A percentile compares a stretch with the other conserved stretches of the same genome.
These are phyloP conservation scores for Nomada fabriciana DNA, from an alignment of 2,888 invertebrate species.

Conservation along the genomic window DNA sequence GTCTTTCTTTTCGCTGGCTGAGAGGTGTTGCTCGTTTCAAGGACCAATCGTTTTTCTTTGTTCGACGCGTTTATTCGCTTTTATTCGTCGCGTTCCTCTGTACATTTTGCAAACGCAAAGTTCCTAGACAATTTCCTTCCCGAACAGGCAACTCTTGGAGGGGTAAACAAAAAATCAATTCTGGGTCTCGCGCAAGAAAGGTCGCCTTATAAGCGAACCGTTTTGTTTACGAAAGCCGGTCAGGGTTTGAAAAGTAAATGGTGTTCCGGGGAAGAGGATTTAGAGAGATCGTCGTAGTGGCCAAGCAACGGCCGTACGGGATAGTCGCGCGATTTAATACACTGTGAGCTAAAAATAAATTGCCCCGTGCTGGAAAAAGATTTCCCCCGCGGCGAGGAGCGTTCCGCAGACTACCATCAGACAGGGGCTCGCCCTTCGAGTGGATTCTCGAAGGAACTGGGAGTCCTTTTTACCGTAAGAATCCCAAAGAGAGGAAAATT, in stretches of 20 bases:
- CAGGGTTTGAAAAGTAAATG: background rate
- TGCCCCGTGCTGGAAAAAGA: slow-evolving; percentile 38
- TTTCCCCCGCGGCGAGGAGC: slow-evolving; percentile 51
- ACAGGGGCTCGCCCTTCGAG: slow-evolving; percentile 21
- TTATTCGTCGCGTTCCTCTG: background rate
- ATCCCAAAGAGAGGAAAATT: slow-evolving; percentile 42
- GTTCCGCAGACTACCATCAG: slow-evolving; percentile 47
- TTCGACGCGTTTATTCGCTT: background rate
- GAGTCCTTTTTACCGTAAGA: slow-evolving; percentile 24
- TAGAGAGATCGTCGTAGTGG: background rate
- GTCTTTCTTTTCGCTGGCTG: slow-evolving; percentile 8
- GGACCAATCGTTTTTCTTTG: background rate
- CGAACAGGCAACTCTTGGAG: too few species aligned
- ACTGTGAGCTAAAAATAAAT: slow-evolving; percentile 48
- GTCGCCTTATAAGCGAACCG: too few species aligned
- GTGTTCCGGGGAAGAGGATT: background rate
- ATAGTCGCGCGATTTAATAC: slow-evolving; percentile 45
- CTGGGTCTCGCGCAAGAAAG: too few species aligned
- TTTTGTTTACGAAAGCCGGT: background rate
- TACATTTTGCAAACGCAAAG: too few species aligned
- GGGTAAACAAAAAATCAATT: too few species aligned
- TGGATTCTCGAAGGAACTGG: slow-evolving; percentile 14
- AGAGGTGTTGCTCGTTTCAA: background rate
- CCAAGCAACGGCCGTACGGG: slow-evolving; percentile 1
- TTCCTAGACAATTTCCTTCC: too few species aligned